Base-by-base conservation (phyloP, 2,797 vertebrate genomes). In the Enteromius mattozi region DNA sequence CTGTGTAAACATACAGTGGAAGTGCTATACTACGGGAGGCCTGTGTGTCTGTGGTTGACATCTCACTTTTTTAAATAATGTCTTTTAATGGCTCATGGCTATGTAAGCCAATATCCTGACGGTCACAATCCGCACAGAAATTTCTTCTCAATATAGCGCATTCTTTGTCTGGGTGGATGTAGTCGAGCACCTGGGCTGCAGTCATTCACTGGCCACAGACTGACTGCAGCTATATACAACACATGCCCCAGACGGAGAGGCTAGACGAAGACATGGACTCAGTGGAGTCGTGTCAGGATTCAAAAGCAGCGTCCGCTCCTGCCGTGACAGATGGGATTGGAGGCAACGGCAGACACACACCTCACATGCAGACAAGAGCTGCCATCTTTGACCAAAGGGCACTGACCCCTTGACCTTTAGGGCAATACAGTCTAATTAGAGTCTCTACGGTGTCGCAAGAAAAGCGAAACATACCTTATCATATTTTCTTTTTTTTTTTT, bases 1-100 rank as follows among this genome's bases (percentile, higher is more conserved):
- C 83, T 72, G 54, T 80, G 70, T 76, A 86, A 85, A 87, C 80
- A 85, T 77, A 82, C 83, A 85, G 82, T 85, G 83, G 80, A 86
- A 33, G 54, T 80, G 80, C 84, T 78, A 61, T 83, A 77, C 59
- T 42, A 83, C 7, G 30, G 68, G 35, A 66, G 27, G 66, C 19
- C 75, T 79, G 47, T 80, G 21, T 56, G 51, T 71, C 51, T 81
- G 69, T 76, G 80, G 59, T 68, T 47, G 51, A 61, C 71, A 33
- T 65, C 30, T 70, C 74, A 49, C 35, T 75, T 69, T 61, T 78
- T 69, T 74, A 72, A 49, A 61, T 72, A 49, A 63, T 66, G 66
- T 9, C 40, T 81, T 42, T 71, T 78, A 37, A 71, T 47, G 42
- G 65, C 78, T 77, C 35, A 56, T 81, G 66, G 68, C 54, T 77